Evolutionary conservation across 2,888 invertebrate genomes (phyloP), one percentile per base, ranked within the genome.

Genomic region (Habroteleia sp.): DNA sequence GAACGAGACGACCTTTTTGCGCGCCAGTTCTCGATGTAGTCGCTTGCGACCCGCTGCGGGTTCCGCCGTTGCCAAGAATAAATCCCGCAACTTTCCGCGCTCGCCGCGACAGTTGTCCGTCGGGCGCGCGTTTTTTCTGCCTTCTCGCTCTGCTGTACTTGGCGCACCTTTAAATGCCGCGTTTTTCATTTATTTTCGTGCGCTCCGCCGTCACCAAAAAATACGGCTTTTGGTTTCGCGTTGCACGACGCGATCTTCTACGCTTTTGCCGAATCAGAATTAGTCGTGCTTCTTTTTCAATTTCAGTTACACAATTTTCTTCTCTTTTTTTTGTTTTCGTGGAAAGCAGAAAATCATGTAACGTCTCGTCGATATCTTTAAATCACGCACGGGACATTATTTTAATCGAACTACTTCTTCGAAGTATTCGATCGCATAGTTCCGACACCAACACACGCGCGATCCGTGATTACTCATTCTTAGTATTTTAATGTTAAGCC

Each of bases 11-110:
- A 6, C 8, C 20, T 63, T 63, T 63, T 63, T 52, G 54, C 25
- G 16, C n/a, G 52, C 0, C 39, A 39, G 39, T 3, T 23, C 11
- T 46, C 54, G 66, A 14, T 25, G n/a, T 20, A 10, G 35, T 10
- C 33, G 52, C 52, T 41, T 56, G 46, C 65, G 65, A 44, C 52
- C 17, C 39, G 39, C 31, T 50, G 69, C 69, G 69, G 60, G 52
- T 71, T 71, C 54, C 54, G 71, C 71, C 54, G 54, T 54, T 41
- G 44, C 71, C 71, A 54, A 71, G 62, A 71, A 71, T 71, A 71
- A 37, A 46, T 54, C n/a, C n/a, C 54, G 41, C 33, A 16, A 52
- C 63, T 50, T 50, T 52, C 33, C 58, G 41, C 33, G 23, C 14
- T 16, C 31, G 14, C 27, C 13, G 52, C 23, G 17, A 58, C 17